Evolutionary conservation across 2,797 vertebrate genomes (phyloP), one percentile per base, ranked within the genome.

Genomic region (Chrosomus eos): DNA sequence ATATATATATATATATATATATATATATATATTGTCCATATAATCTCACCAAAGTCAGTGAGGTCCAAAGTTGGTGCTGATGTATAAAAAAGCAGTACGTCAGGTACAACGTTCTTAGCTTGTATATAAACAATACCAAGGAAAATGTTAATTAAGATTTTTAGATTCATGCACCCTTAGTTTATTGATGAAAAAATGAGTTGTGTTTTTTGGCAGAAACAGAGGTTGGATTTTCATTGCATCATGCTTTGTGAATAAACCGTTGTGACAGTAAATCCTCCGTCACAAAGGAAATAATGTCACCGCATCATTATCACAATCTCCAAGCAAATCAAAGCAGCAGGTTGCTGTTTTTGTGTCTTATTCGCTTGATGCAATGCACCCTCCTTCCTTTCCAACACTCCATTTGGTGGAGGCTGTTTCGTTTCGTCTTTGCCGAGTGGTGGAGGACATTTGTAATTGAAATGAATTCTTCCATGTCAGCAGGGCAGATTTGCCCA

Each of bases 401-500:
- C 26, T 28, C 38, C 48, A 38, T 79, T 40, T 45, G 81, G 33
- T 67, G 13, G 48, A 62, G 31, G 66, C 53, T 79, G 76, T 55
- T 67, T 38, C 36, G 4, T 78, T 45, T 38, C 26, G 16, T 86
- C 81, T 72, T 87, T 68, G n/a, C 18, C 1, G 43, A 84, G 38
- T 38, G 5, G 16, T 66, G 58, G 28, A 83, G 73, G 33, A 55
- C 14, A 48, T 80, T 85, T 66, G 71, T 68, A 78, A 77, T 85
- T 86, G 14, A 85, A 81, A 83, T 76, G 53, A 76, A 80, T 84
- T 81, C 48, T 67, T 80, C 43, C 16, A 40, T 80, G 72, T 83
- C 80, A 87, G 84, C 55, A 78, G 80, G 71, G 64, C 75, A 64
- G 74, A 79, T 89, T 87, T 86, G n/a, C 71, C 38, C 31, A 68